phyloP scores from a whole-genome alignment of 2,113 vertebrate species.

The Spizaetus ornatus region DNA sequence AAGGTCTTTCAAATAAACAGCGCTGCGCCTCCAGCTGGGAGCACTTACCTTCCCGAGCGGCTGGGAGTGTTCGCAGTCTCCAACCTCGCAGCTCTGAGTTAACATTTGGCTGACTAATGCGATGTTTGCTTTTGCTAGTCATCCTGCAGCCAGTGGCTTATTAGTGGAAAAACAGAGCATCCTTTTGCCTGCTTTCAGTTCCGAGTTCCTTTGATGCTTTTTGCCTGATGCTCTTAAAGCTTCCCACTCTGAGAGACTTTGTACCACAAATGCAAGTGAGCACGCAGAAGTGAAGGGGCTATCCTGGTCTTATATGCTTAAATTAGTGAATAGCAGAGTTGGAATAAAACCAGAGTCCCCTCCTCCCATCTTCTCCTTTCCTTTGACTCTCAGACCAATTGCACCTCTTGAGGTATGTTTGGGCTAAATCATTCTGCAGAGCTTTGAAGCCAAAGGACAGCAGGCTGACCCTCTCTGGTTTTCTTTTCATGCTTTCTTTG shows the following conservation, averaged over 20 bases:
- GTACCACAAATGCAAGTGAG: neutral
- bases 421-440: neutral
- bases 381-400: neutral
- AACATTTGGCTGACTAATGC: neutral
- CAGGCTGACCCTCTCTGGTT: neutral
- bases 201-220: neutral
- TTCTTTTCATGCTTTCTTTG: neutral
- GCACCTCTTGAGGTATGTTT: neutral
- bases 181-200: neutral
- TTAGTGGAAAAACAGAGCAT: neutral
- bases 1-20: neutral
- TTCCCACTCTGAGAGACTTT: neutral
- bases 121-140: neutral
- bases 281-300: neutral
- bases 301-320: fast-evolving
- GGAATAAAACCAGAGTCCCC: neutral
- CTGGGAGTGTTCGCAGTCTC: neutral
- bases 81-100: neutral
- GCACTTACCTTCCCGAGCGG: neutral
- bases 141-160: neutral
- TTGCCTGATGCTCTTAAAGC: neutral
- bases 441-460: neutral
- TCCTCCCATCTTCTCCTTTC: neutral
- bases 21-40: neutral
- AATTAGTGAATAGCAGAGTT: neutral